Evolutionary conservation across 2,113 vertebrate genomes (phyloP).

Genomic region (Hiodon tergisus): DNA sequence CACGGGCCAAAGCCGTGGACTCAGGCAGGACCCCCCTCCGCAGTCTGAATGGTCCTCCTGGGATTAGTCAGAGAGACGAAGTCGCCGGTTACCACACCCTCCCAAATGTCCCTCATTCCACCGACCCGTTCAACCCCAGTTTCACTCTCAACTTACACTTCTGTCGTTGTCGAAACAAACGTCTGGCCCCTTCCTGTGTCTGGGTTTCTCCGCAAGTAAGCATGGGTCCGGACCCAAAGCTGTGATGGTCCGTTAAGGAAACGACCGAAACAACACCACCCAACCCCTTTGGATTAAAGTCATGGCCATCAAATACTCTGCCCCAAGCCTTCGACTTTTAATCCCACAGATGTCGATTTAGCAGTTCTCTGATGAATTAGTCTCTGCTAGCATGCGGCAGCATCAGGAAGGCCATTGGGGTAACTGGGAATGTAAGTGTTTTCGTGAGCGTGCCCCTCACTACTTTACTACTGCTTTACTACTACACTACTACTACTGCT

Average conservation of each 20-base stretch:
- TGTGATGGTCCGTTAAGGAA: conserved; percentile 67
- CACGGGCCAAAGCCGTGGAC: conserved; percentile 73
- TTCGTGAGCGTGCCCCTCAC: too few relatives aligned
- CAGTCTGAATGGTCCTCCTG: conserved; percentile 94
- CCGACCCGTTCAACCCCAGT: neutral
- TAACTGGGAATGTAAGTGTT: too few relatives aligned
- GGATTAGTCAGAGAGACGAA: neutral
- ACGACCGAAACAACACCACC: neutral
- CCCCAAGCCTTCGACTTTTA: neutral
- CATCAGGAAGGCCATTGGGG: too few relatives aligned
- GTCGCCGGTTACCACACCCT: neutral
- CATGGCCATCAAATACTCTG: neutral
- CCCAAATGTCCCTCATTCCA: neutral
- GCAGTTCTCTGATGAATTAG: too few relatives aligned
- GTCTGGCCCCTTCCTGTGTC: conserved; percentile 83
- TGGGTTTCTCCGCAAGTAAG: conserved; percentile 74
- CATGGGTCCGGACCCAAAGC: conserved; percentile 87
- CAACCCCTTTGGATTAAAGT: too few relatives aligned
- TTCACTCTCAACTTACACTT: conserved; percentile 62
- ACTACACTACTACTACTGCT: too few relatives aligned
- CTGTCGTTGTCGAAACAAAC: conserved; percentile 82
- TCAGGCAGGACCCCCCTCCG: conserved; percentile 79
- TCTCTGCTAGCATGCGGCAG: too few relatives aligned
- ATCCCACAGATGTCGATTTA: too few relatives aligned
- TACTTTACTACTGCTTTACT: too few relatives aligned